Base-by-base conservation (phyloP, 2,888 invertebrate species). In the Macroteleia sp. region DNA sequence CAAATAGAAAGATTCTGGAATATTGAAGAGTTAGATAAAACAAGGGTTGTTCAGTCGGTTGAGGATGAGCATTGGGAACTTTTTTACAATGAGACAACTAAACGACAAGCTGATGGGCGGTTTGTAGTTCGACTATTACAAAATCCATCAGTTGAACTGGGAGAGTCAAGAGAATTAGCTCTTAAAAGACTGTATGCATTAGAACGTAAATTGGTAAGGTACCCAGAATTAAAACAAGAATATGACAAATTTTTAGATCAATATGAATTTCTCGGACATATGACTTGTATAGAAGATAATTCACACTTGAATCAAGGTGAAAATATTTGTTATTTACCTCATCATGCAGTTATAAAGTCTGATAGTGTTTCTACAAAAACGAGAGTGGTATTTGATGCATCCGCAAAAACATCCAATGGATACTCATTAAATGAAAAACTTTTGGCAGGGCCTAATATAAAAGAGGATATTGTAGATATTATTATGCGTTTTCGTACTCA, bases 361-460 rank as follows among this genome's bases (percentile, higher is more conserved):
- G 20, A n/a, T 46, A 46, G 46, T 12, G 9, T 46, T 2, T 46
- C 46, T 8, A 46, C 46, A 12, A 46, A 46, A 28, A n/a, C 12
- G 2, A 10, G 46, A 25, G 28, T 46, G 10, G 46, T 46, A 3
- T 46, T 46, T 22, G 28, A 46, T 20, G 46, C n/a, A 2, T 46
- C 46, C 2, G 46, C 46, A 2, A 46, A 46, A 28, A 17, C 41
- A 19, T 12, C 41, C 17, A 25, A 25, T 25, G 80, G 81, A 10
- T 42, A 70, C 28, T 83, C 84, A 1, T 61, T 86, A 0, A 87
- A 86, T 56, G 82, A 84, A 5, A 36, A 59, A 0, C 59, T 84
- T 36, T 12, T 61, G 14, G 78, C 79, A 1, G 87, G 86, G 3
- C 81, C 84, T 1, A 66, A 44, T 9, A n/a, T 41, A 16, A n/a